Evolutionary conservation across 2,797 vertebrate genomes (phyloP), one percentile per base, ranked within the genome.

Genomic region (Hyperoplus lanceolatus): DNA sequence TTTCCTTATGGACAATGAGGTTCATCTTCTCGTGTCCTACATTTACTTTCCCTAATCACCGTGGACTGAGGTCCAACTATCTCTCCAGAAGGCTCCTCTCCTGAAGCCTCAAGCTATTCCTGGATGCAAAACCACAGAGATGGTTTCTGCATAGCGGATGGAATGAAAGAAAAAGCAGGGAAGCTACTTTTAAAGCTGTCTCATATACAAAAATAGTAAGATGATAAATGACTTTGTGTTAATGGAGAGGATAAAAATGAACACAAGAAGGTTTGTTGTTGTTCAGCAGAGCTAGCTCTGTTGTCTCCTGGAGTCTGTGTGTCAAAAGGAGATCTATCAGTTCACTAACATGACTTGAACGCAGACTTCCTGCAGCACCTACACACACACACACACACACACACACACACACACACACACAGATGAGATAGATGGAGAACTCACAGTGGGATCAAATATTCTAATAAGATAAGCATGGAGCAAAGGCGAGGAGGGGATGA

Each of bases 391-490:
- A 16, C 45, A 71, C 71, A n/a, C 71, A 56, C 79, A 74, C 59
- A 64, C 69, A 79, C 70, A 77, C 78, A 74, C 65, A 73, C 29
- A 29, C 29, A 29, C 29, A 29, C 45, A 49, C 64, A 50, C 60
- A 80, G 70, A 78, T 53, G 72, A 81, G 82, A 80, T 43, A 67
- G 54, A 74, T 36, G 39, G 15, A 60, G 72, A 78, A 70, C 68
- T 79, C 10, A 69, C 75, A 83, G 55, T 81, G 64, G 81, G 81
- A 88, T 93, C 63, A 92, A 90, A 89, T 93, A 92, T 92, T 93
- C 82, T 91, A 92, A 93, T 90, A 88, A 93, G 88, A 92, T 91
- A 90, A 92, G 89, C 82, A 78, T 45, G 78, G 87, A 89, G 85
- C 83, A 62, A 48, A 69, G 86, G 79, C 68, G 88, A 84, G 89